Evolutionary conservation across 1,140 invertebrate genomes (phyloP).

Genomic region (Sinella curviseta): DNA sequence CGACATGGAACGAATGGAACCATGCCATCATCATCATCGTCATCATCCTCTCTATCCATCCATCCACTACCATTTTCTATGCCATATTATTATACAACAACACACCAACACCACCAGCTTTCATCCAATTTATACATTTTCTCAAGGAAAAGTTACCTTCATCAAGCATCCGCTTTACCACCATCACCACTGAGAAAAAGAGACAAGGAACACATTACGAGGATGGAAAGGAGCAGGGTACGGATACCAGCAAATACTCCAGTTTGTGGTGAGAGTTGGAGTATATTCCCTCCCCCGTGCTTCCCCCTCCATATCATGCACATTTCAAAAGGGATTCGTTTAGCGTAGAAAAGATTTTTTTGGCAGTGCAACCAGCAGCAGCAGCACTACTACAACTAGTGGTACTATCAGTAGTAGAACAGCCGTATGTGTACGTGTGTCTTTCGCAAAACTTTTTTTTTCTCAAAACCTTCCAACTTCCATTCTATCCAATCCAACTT

Average conservation of each 20-base stretch:
- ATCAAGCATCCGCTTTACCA: neutral
- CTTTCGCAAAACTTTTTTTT: too few relatives aligned
- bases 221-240: neutral
- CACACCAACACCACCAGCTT: neutral
- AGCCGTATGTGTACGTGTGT: too few relatives aligned
- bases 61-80: neutral
- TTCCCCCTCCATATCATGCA: neutral
- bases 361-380: neutral
- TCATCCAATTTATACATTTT: slow-evolving; percentile 2
- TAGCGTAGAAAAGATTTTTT: neutral
- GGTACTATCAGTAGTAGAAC: too few relatives aligned
- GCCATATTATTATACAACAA: neutral
- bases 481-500: too few relatives aligned
- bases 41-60: neutral
- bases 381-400: too few relatives aligned
- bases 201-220: neutral
- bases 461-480: too few relatives aligned
- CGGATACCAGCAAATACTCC: slow-evolving; percentile 7
- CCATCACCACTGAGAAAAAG: neutral
- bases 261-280: slow-evolving; percentile 18
- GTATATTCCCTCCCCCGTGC: neutral
- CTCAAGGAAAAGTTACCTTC: slow-evolving; percentile 22
- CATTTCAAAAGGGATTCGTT: neutral
- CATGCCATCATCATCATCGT: neutral
- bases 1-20: slow-evolving; percentile 2